phyloP scores from a whole-genome alignment of 1,140 invertebrate species.

The Aphis gossypii region DNA sequence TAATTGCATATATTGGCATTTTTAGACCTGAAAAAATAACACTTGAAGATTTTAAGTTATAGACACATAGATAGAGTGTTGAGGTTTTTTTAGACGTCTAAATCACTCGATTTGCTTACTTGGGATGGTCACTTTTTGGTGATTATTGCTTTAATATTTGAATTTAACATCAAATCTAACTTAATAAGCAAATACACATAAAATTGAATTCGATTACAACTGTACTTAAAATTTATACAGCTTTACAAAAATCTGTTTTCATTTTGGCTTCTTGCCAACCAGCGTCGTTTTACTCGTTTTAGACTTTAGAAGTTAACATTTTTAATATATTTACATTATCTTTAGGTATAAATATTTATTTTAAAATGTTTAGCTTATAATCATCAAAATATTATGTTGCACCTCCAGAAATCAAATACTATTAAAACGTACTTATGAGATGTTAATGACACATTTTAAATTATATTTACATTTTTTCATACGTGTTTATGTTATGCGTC shows the following conservation, averaged over 20 bases:
- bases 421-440: neutral
- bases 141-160: neutral
- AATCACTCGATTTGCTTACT: neutral
- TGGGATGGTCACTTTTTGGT: neutral
- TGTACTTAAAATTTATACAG: neutral
- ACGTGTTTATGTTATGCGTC: no score
- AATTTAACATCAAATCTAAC: neutral
- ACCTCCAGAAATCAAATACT: neutral
- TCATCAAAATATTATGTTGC: neutral
- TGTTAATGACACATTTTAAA: neutral
- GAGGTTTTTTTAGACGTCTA: neutral
- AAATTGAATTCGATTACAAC: neutral
- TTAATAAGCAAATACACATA: neutral
- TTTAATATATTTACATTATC: neutral
- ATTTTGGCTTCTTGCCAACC: neutral
- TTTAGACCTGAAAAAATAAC: slow-evolving; percentile 71
- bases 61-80: neutral
- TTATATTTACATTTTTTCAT: neutral
- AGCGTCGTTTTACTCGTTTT: neutral
- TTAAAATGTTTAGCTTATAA: neutral
- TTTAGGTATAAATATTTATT: neutral
- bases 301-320: neutral
- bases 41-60: neutral
- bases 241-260: neutral
- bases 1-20: slow-evolving; percentile 88